Base-by-base conservation (phyloP, 2,888 invertebrate species). In the Cephus rjabovi region DNA sequence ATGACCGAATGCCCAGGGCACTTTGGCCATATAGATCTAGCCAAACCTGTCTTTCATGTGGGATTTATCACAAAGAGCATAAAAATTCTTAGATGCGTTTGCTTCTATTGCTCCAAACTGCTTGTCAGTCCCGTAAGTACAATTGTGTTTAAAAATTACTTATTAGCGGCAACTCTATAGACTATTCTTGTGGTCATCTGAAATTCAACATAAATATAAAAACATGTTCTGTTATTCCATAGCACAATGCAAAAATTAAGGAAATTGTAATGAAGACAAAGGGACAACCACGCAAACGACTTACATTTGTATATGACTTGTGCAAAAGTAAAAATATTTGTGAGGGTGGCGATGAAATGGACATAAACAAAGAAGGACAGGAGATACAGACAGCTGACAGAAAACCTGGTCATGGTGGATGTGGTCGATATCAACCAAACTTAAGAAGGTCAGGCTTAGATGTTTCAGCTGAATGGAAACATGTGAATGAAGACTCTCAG, bases 1-100 rank as follows among this genome's bases (percentile, higher is more conserved):
- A 98, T 99, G 97, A 97, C 98, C 0, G 99, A 99, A 92, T 99
- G 99, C 91, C 99, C 99, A 3, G 99, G 99, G 2, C 99, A 99
- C 92, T 99, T 99, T 93, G 99, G 99, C 4, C 99, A 99, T 91
- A 97, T 99, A 87, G 99, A 99, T 92, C 93, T 99, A 84, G 96
- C 99, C 0, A 99, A 99, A 92, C 99, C 99, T 33, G 99, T 99
- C 0, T 99, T 98, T 92, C 99, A 99, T 91, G 96, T 99, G 90
- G 99, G 99, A 69, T 99, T 99, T 89, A 94, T 99, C 76, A 98
- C 98, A 68, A 99, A 99, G 93, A 97, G 97, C 0, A 97, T 99
- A 83, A 99, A 99, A 93, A 95, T 98, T 80, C 93, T 99, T n/a
- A 94, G 99, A 92, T 99, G 99, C 92, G 99, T 99, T 34, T 99